Base-by-base conservation (phyloP, 2,888 invertebrate genomes). In the Odontocolon sp. region DNA sequence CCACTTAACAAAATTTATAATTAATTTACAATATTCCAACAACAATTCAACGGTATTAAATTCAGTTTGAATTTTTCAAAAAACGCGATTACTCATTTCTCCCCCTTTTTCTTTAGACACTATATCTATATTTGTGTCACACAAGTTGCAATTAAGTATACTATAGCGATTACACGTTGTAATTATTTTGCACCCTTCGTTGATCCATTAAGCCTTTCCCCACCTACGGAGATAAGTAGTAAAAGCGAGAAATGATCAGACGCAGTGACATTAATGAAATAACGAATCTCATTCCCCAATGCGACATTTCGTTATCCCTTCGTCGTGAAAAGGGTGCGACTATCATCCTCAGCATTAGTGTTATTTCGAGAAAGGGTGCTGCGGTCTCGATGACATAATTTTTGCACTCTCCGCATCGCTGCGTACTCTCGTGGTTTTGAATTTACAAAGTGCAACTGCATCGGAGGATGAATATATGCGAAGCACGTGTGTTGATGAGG, bases 401-500 rank as follows among this genome's bases (percentile, higher is more conserved):
- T 52, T 45, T 50, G 50, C 42, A 64, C 42, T 52, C 23, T 18
- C 11, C 14, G 54, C 40, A 52, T 26, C 54, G 23, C 8, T 33
- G 14, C 63, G 36, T 16, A 50, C 36, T 26, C 50, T 16, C n/a
- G 16, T 33, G 31, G 31, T 52, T 63, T 28, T 33, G 47, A 42
- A 33, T 38, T 61, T 18, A 38, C 54, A 4, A 14, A 42, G 61
- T 63, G 42, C 40, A 59, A 28, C 63, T 50, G 74, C 57, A 64
- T 23, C 50, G 21, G 42, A 28, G 11, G 4, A 0, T n/a, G 54
- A 36, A 33, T 9, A 47, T 40, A 23, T 4, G 18, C 54, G 6
- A 23, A 56, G 40, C 68, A 68, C 45, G 63, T 82, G 79, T 16
- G 26, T 64, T 50, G 63, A 75, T 69, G 69, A n/a, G n/a, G n/a